These are phyloP conservation scores for Phoebastria nigripes DNA, from an alignment of 2,797 vertebrate species.

Conservation along the genomic window DNA sequence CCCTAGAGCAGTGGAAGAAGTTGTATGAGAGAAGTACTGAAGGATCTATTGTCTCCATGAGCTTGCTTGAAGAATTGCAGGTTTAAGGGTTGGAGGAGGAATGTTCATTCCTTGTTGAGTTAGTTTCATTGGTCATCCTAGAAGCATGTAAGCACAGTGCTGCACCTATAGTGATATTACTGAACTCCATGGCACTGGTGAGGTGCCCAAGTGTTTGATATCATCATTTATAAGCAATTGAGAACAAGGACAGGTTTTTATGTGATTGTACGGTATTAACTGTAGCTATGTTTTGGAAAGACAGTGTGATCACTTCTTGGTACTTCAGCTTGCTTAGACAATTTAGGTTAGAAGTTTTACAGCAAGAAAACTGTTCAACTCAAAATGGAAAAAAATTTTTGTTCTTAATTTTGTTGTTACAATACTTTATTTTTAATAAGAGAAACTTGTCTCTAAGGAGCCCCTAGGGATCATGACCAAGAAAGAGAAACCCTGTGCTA, in stretches of 20 bases:
- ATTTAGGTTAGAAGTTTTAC: neutral
- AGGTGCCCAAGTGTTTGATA: neutral
- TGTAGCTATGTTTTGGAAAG: neutral
- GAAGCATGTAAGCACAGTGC: accelerated
- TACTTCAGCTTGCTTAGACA: neutral
- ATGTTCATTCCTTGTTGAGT: neutral
- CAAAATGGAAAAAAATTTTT: neutral
- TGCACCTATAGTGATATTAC: neutral
- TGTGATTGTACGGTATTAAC: neutral
- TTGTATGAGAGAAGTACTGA: neutral
- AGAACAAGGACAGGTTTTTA: neutral
- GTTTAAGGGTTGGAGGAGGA: neutral
- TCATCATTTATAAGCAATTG: neutral
- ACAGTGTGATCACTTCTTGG: neutral
- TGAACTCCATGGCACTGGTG: neutral
- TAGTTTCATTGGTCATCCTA: neutral
- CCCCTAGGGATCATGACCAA: neutral
- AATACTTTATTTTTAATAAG: neutral
- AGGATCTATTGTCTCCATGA: neutral
- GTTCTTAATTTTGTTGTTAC: neutral
- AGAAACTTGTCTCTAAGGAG: neutral
- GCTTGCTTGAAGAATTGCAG: neutral
- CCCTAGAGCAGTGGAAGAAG: neutral
- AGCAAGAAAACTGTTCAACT: neutral
- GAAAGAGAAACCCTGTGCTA: neutral